Conservation (phyloP, 2,797 vertebrate genomes). For the Artibeus lituratus region DNA sequence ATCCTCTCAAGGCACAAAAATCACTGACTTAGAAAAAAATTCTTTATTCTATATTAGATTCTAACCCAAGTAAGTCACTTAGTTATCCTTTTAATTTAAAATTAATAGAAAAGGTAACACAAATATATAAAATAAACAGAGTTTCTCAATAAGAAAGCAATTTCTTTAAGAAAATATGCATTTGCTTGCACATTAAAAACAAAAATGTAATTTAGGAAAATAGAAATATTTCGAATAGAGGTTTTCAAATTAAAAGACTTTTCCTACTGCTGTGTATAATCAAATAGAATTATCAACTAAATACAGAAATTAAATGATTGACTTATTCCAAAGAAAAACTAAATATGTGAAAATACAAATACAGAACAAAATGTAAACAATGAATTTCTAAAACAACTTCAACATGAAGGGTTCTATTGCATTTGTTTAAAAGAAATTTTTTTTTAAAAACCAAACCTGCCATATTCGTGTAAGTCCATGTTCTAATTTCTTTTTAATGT, state of each 20-base stretch:
- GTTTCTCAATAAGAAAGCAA: neutral
- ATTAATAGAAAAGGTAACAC: slow-evolving; percentile 19
- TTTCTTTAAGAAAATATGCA: neutral
- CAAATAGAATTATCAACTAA: slow-evolving; percentile 22
- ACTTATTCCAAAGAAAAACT: neutral
- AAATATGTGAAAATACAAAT: slow-evolving; percentile 19
- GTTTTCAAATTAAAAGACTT: slow-evolving; percentile 33
- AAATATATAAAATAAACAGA: slow-evolving; percentile 6
- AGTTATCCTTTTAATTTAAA: slow-evolving; percentile 5
- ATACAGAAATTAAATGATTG: slow-evolving; percentile 41
- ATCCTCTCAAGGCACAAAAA: neutral
- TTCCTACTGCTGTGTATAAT: neutral
- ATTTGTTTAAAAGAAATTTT: neutral
- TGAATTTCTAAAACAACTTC: neutral
- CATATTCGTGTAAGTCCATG: slow-evolving; percentile 97
- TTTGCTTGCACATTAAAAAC: neutral
- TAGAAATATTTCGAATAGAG: neutral
- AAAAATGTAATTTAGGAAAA: neutral
- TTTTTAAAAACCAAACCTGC: slow-evolving; percentile 88
- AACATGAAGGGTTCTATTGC: neutral
- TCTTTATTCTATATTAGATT: neutral
- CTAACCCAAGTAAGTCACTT: neutral
- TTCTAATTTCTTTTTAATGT: slow-evolving; percentile 97
- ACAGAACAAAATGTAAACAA: slow-evolving; percentile 18
- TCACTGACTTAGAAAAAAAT: neutral